These are phyloP conservation scores for Diabrotica undecimpunctata DNA, from an alignment of 1,140 invertebrate species.

Conservation along the genomic window DNA sequence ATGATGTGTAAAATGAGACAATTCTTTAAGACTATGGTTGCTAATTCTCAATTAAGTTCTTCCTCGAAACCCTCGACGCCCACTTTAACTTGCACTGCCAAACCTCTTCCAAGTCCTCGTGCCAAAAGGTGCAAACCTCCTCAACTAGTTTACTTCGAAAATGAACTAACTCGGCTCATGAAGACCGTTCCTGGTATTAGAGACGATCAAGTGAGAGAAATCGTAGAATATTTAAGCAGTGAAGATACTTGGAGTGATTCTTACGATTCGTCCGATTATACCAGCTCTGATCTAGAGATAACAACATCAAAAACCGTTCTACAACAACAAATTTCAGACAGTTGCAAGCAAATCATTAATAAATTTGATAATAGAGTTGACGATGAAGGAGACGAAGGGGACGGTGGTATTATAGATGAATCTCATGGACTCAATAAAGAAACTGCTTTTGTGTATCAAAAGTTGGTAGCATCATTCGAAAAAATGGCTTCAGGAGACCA, in stretches of 20 bases:
- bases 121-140: constrained; percentile 68
- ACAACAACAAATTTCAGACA: constrained; percentile 81
- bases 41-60: constrained; percentile 54
- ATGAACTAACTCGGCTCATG: constrained; percentile 84
- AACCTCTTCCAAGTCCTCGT: constrained; percentile 55
- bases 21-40: constrained; percentile 85
- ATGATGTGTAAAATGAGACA: constrained; percentile 94
- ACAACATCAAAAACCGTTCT: constrained; percentile 64
- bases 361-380: constrained; percentile 67
- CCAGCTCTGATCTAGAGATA: constrained; percentile 81
- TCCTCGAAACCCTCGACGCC: constrained; percentile 50
- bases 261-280: constrained; percentile 86
- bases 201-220: constrained; percentile 85
- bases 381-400: constrained; percentile 55
- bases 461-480: constrained; percentile 74
- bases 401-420: constrained; percentile 54
- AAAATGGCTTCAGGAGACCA: constrained; percentile 61
- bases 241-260: constrained; percentile 92
- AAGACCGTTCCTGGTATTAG: constrained; percentile 86
- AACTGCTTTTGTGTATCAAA: constrained; percentile 79
- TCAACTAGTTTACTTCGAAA: constrained; percentile 82
- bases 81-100: constrained; percentile 46
- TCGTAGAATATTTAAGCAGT: constrained; percentile 85
- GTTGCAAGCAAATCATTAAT: constrained; percentile 82
- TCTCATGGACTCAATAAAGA: constrained; percentile 61